Evolutionary conservation across 2,888 invertebrate species (phyloP), one percentile per base, ranked within the genome.

Genomic region (Meiosimyza decipiens): DNA sequence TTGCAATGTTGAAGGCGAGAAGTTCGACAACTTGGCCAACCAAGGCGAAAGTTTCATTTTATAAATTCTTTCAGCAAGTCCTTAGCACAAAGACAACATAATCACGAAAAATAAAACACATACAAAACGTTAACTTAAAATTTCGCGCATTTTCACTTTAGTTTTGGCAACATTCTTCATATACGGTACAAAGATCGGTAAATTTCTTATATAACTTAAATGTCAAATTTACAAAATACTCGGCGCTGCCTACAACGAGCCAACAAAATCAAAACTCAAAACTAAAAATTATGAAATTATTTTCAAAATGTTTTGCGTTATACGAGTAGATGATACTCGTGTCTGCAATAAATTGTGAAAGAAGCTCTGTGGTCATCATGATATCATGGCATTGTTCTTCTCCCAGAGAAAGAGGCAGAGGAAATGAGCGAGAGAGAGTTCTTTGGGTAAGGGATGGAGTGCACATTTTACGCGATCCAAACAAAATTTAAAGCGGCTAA

Each of bases 241-340:
- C n/a, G n/a, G 33, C 60, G 22, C 4, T 50, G 28, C 12, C 28
- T 54, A 40, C 16, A 67, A 54, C 13, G 13, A 52, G 47, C 40
- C 16, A 11, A 18, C 40, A 22, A 67, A 67, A 67, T 65, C 49
- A 47, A 50, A 50, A 49, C 52, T n/a, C 9, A 52, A 65, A 65
- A 49, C 9, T n/a, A 52, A 52, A 65, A 51, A 65, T 52, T 64
- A 12, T 49, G 59, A 49, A 63, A 49, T 47, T 47, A 65, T 22
- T 65, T 65, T 65, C 28, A 51, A 65, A 51, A 65, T 51, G n/a
- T 28, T 15, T 50, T 52, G 65, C 65, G 51, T 65, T 57, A 40
- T 40, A 40, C 40, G 40, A 40, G 40, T 40, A 40, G 40, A 40
- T 40, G 40, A 40, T 40, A 9, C 40, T 40, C 40, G 40, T 52